phyloP scores from a whole-genome alignment of 2,797 vertebrate genomes.

The Bovichtus variegatus region DNA sequence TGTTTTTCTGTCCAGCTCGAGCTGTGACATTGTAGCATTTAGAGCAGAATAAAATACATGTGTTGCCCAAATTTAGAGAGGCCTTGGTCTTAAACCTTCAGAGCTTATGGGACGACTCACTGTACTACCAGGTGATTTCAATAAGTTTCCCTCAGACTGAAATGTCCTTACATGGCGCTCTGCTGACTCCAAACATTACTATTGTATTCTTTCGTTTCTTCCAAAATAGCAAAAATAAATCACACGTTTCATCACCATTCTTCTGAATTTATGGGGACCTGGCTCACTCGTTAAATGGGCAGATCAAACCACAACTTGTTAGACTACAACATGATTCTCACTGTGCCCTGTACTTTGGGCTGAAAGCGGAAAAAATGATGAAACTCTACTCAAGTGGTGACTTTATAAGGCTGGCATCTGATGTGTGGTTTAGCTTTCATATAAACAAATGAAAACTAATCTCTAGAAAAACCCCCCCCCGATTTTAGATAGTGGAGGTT shows the following conservation, averaged over 20 bases:
- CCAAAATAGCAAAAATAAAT: constrained; percentile 58
- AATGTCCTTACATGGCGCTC: constrained; percentile 74
- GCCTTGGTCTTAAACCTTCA: background rate
- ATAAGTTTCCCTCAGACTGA: constrained; percentile 56
- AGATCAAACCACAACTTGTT: constrained; percentile 66
- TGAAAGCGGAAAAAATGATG: constrained; percentile 51
- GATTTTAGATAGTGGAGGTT: constrained; percentile 45
- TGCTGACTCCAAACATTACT: constrained; percentile 39
- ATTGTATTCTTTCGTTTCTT: constrained; percentile 40
- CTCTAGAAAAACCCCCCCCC: constrained; percentile 13
- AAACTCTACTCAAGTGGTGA: constrained; percentile 46
- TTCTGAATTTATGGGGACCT: constrained; percentile 53
- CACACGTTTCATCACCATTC: constrained; percentile 43
- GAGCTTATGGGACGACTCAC: constrained; percentile 4
- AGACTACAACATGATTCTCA: constrained; percentile 39
- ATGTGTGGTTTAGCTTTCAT: constrained; percentile 67
- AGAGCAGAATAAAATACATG: background rate
- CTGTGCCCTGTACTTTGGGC: constrained; percentile 9
- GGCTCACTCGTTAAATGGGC: constrained; percentile 60
- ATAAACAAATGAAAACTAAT: constrained; percentile 78
- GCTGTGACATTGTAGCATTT: background rate
- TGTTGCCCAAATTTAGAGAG: constrained; percentile 10
- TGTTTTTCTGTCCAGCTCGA: background rate
- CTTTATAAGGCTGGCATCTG: constrained; percentile 71
- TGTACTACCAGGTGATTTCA: constrained; percentile 66